These are phyloP conservation scores for Atrichornis clamosus DNA, from an alignment of 2,113 vertebrate genomes.

Conservation along the genomic window DNA sequence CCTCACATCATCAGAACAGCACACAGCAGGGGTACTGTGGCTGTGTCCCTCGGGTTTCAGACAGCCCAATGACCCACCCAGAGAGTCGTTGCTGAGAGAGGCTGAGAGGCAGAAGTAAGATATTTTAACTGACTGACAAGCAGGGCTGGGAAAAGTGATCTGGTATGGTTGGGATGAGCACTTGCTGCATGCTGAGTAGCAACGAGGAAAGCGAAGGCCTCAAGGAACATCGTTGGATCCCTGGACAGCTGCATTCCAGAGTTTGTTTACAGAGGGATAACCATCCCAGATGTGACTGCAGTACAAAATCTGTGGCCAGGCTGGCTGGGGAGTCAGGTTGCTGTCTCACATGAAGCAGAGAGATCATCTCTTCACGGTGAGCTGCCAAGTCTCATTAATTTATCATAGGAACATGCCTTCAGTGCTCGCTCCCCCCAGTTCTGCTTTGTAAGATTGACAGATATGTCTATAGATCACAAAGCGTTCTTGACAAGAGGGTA, in stretches of 20 bases:
- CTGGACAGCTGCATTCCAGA: background rate
- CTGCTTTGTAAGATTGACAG: constrained; percentile 6
- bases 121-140: background rate
- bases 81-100: background rate
- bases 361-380: background rate
- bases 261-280: background rate
- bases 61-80: background rate
- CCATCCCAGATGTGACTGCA: background rate
- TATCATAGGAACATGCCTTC: constrained; percentile 4
- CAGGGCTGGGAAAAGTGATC: background rate
- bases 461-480: background rate
- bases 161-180: background rate
- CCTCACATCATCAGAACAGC: background rate
- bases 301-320: background rate
- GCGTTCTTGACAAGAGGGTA: constrained; percentile 6
- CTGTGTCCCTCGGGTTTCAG: background rate
- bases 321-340: background rate
- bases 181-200: background rate
- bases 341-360: background rate
- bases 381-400: constrained; percentile 52
- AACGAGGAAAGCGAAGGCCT: background rate
- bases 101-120: background rate
- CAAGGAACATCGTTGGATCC: background rate
- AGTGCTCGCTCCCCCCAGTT: background rate
- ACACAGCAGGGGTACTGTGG: background rate